Evolutionary conservation across 1,140 invertebrate genomes (phyloP).

Genomic region (Helicorthomorpha holstii): DNA sequence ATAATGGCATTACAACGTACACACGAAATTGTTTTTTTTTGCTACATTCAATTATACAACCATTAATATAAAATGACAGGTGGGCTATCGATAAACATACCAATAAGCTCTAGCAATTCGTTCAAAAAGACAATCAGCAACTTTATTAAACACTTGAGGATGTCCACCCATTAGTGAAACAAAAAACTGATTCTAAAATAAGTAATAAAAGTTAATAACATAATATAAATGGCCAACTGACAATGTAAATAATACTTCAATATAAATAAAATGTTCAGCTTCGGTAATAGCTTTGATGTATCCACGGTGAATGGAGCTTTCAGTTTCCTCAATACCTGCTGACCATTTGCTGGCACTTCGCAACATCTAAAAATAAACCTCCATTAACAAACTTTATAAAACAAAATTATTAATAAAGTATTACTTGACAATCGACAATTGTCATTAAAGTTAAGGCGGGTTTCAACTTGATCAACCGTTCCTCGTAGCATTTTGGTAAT

Average conservation of each 20-base stretch:
- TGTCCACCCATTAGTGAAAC: conserved; percentile 46
- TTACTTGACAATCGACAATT: conserved; percentile 12
- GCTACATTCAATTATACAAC: too few relatives aligned
- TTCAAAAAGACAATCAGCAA: conserved; percentile 66
- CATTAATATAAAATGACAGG: neutral
- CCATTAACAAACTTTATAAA: conserved; percentile 22
- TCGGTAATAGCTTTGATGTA: conserved; percentile 81
- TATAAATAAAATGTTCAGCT: conserved; percentile 86
- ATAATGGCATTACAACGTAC: conserved; percentile 80
- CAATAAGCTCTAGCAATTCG: conserved; percentile 69
- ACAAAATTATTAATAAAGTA: conserved; percentile 9
- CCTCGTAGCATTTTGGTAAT: conserved; percentile 69
- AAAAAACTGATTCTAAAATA: conserved; percentile 87
- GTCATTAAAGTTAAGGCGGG: conserved; percentile 11
- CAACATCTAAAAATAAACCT: conserved; percentile 47
- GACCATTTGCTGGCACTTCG: conserved; percentile 86
- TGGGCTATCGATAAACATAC: conserved; percentile 36
- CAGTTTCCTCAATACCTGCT: conserved; percentile 61
- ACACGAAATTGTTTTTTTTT: conserved; percentile 63
- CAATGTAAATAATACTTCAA: conserved; percentile 46
- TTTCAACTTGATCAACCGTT: conserved; percentile 26
- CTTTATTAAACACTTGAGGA: conserved; percentile 57
- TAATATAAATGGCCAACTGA: too few relatives aligned
- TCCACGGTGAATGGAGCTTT: conserved; percentile 84
- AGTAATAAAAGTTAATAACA: neutral